Evolutionary conservation across 2,113 vertebrate genomes (phyloP).

Genomic region (Osmerus mordax): DNA sequence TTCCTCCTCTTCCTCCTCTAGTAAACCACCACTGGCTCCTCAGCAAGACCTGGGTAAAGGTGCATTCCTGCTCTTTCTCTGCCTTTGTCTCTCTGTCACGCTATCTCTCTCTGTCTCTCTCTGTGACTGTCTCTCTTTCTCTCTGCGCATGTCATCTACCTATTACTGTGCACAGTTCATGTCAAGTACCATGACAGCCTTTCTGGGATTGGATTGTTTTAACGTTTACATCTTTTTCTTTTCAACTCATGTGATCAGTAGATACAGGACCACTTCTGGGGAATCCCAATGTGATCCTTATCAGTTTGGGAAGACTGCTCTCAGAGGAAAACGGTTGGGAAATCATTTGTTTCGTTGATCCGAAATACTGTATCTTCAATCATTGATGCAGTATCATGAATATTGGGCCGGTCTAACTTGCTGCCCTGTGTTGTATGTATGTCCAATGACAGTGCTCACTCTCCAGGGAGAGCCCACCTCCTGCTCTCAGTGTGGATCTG

Average conservation of each 20-base stretch:
- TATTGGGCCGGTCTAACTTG: constrained; percentile 1
- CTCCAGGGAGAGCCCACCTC: constrained; percentile 38
- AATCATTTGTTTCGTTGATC: neutral
- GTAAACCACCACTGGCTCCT: neutral
- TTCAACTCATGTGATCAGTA: constrained; percentile 14
- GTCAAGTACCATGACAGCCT: too few species aligned
- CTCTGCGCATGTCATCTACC: neutral
- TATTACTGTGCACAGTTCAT: neutral
- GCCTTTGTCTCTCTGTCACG: neutral
- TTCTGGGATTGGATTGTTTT: neutral
- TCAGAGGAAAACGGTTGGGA: constrained; percentile 55
- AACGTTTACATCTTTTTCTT: neutral
- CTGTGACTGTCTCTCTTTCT: neutral
- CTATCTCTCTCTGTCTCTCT: neutral
- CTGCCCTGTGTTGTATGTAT: constrained; percentile 16
- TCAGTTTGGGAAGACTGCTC: constrained; percentile 64
- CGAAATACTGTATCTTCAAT: neutral
- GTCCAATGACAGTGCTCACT: constrained; percentile 46
- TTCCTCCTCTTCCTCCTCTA: neutral
- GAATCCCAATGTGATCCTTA: constrained; percentile 70
- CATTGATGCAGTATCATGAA: neutral
- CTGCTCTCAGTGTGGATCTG: constrained; percentile 60
- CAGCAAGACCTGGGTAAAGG: neutral
- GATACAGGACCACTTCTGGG: constrained; percentile 55
- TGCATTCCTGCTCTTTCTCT: neutral